Conservation (phyloP, 2,888 invertebrate species). For the Polietes domitor region DNA sequence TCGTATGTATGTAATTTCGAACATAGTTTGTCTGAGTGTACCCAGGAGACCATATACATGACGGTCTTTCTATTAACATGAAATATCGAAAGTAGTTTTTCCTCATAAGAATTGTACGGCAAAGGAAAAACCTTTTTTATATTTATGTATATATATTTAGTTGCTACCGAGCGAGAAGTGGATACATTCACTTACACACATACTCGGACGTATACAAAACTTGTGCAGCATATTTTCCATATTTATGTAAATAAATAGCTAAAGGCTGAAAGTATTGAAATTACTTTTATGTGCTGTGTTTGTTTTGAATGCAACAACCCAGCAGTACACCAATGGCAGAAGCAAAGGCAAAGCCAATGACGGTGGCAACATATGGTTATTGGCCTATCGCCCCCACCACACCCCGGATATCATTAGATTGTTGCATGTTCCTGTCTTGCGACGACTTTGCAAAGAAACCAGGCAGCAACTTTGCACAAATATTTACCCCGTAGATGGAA, state of each 20-base stretch:
- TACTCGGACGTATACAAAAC: not conserved
- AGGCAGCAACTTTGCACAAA: not conserved
- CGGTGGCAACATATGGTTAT: conserved; percentile 24
- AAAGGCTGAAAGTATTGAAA: conserved; percentile 26
- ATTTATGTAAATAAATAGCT: conserved; percentile 34
- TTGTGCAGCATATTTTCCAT: conserved; percentile 28
- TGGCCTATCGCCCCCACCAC: not conserved
- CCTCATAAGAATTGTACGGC: not conserved
- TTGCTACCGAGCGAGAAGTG: no score
- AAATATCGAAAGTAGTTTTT: conserved; percentile 47
- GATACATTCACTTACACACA: no score
- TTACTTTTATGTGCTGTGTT: conserved; percentile 10
- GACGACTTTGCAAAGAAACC: not conserved
- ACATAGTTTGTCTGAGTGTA: not conserved
- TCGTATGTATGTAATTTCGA: no score
- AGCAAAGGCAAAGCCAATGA: not conserved
- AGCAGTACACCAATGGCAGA: not conserved
- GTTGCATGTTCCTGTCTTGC: conserved; percentile 21
- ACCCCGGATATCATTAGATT: not conserved
- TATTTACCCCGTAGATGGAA: conserved; percentile 15
- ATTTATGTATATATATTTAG: no score
- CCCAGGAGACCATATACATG: not conserved
- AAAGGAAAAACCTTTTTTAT: no score
- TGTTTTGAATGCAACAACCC: conserved; percentile 22
- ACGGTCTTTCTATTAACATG: conserved; percentile 35